A percentile compares a stretch with the other conserved stretches of the same genome.
Conservation (phyloP, 2,113 vertebrate genomes). For the Chaenocephalus aceratus region DNA sequence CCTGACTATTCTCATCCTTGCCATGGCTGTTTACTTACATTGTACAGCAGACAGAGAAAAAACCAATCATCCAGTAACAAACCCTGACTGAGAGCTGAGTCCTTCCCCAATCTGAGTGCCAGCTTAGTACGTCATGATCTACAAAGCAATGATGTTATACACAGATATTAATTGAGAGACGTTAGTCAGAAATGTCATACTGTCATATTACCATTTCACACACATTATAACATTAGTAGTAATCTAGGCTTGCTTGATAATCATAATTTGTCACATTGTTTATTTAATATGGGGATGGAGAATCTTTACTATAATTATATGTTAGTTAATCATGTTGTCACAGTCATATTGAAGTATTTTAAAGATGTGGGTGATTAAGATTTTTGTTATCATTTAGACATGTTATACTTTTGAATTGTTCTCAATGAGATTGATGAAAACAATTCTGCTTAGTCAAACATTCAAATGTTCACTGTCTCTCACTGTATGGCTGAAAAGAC, state of each 20-base stretch:
- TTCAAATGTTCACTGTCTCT: background rate
- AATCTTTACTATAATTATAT: constrained; percentile 35
- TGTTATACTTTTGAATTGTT: constrained; percentile 4
- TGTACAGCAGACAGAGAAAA: constrained; percentile 41
- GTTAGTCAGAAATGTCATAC: constrained; percentile 6
- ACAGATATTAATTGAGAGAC: constrained; percentile 20
- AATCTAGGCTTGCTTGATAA: background rate
- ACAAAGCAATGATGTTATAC: background rate
- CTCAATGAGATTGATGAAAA: constrained; percentile 14
- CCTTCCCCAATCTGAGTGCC: background rate
- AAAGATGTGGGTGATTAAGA: background rate
- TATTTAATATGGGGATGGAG: constrained; percentile 7
- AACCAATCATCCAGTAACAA: background rate
- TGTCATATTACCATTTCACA: constrained; percentile 16
- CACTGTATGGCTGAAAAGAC: background rate
- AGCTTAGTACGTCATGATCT: constrained; percentile 3
- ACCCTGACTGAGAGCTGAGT: background rate
- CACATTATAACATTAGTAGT: constrained; percentile 5
- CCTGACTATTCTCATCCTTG: constrained; percentile 49
- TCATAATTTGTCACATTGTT: constrained; percentile 26
- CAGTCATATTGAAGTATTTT: constrained; percentile 32
- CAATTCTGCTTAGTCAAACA: background rate
- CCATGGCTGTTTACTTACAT: constrained; percentile 40
- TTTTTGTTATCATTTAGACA: constrained; percentile 17
- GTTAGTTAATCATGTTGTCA: constrained; percentile 27